Base-by-base conservation (phyloP, 1,140 invertebrate genomes). In the Coptotermes formosanus region DNA sequence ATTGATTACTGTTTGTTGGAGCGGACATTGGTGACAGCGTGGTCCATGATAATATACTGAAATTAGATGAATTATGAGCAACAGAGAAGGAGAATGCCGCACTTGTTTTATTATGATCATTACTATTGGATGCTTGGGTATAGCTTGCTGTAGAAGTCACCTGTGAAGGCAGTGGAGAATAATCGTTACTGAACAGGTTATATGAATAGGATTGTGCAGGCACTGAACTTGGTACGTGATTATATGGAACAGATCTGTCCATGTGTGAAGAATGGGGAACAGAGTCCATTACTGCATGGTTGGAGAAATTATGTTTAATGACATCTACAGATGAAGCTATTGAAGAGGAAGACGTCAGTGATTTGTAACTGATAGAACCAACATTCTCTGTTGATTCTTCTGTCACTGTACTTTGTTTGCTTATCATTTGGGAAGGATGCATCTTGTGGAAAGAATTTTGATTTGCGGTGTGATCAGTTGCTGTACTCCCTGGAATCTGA, bases 41-140 rank as follows among this genome's bases (percentile, higher is more conserved):
- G 0, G 91, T 91, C 91, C 91, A 92, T 2, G 91, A 92, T 16
- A 91, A 85, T 52, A 92, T 91, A 85, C 91, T 92, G 82, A 91
- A 91, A 84, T 91, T 92, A 1, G 91, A 91, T 19, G 90, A 89
- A 87, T 91, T 91, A n/a, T 91, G 90, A 55, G 91, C 91, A 48
- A 90, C 89, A 2, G 90, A 85, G 75, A 85, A 85, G 7, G 85
- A 85, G 12, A 48, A 19, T 16, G 38, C 30, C 12, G 38, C 52
- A 59, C 44, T 12, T 69, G 44, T 55, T 30, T 55, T 43, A 55
- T n/a, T 85, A 2, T 85, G 21, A 55, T 52, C 48, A 52, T 12
- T 55, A 69, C 38, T 59, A 64, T 45, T 85, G 32, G 52, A 32
- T 12, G 64, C 64, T 75, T 75, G 64, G 25, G n/a, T 75, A 30